Percentiles rank a stretch among this genome's conserved stretches.
Conservation (phyloP, 2,888 invertebrate genomes). For the Ferdinandea cuprea region DNA sequence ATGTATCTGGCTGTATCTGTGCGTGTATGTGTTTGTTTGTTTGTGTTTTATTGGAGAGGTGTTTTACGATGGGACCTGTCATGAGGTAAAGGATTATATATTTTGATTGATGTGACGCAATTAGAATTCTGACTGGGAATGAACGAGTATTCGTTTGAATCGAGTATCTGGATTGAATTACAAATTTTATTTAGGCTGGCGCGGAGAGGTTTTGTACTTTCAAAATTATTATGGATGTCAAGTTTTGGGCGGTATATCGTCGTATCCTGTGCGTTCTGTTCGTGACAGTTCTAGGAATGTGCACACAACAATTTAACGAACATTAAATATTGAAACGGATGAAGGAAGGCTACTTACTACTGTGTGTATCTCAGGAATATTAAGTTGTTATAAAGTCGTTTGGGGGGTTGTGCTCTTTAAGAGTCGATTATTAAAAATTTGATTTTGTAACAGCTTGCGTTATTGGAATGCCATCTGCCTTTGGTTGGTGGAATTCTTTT, state of each 20-base stretch:
- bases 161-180: slow-evolving; percentile 68
- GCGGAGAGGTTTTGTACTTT: slow-evolving; percentile 35
- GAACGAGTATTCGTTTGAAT: slow-evolving; percentile 18
- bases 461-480: no score
- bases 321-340: slow-evolving; percentile 22
- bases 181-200: slow-evolving; percentile 33
- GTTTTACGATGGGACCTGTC: slow-evolving; percentile 21
- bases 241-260: slow-evolving; percentile 46
- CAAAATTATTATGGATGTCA: slow-evolving; percentile 64
- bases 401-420: no score
- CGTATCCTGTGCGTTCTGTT: slow-evolving; percentile 41
- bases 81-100: slow-evolving; percentile 51
- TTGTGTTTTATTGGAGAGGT: slow-evolving; percentile 20
- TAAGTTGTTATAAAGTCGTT: no score
- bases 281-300: slow-evolving; percentile 50
- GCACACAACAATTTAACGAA: slow-evolving; percentile 14
- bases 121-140: slow-evolving; percentile 66
- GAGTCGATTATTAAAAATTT: no score
- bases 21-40: neutral
- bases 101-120: slow-evolving; percentile 72
- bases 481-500: no score
- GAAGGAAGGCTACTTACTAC: neutral
- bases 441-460: no score
- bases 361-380: slow-evolving; percentile 30
- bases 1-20: neutral